A percentile compares a stretch with the other conserved stretches of the same genome.
Conservation (phyloP, 2,113 vertebrate species). For the Hemichromis elongatus region DNA sequence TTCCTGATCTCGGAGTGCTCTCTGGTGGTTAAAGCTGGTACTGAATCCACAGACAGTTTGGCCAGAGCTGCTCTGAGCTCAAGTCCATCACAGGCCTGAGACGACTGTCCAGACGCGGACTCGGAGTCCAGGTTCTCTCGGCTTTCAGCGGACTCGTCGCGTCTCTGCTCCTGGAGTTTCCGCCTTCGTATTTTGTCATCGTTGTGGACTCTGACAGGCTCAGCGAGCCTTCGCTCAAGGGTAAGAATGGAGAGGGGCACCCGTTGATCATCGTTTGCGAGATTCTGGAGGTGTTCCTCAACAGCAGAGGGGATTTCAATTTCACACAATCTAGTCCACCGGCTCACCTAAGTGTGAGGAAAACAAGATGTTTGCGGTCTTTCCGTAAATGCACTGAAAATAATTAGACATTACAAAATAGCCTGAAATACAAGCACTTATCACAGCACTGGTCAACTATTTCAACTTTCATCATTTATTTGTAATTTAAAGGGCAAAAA, state of each 20-base stretch:
- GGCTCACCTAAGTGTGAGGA: conserved; percentile 82
- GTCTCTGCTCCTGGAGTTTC: conserved; percentile 79
- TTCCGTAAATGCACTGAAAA: neutral
- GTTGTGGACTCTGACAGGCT: conserved; percentile 93
- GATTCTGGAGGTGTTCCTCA: conserved; percentile 76
- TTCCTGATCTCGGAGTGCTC: conserved; percentile 84
- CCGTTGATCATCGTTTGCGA: conserved; percentile 34
- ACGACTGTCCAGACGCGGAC: neutral
- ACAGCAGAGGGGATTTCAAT: conserved; percentile 87
- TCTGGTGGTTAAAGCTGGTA: conserved; percentile 61
- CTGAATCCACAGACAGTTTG: conserved; percentile 74
- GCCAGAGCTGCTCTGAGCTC: conserved; percentile 85
- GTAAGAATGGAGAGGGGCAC: conserved; percentile 80
- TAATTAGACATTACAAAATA: neutral
- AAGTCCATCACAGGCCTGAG: conserved; percentile 49
- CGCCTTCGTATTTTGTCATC: conserved; percentile 94
- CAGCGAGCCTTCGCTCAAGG: conserved; percentile 84
- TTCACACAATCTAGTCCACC: conserved; percentile 96
- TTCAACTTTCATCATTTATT: neutral
- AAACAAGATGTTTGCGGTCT: neutral
- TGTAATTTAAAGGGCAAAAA: neutral
- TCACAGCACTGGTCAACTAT: neutral
- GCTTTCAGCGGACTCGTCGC: neutral
- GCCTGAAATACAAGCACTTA: neutral
- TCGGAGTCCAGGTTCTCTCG: neutral